Evolutionary conservation across 2,888 invertebrate genomes (phyloP), one percentile per base, ranked within the genome.

Genomic region (Thecocarcelia acutangulata): DNA sequence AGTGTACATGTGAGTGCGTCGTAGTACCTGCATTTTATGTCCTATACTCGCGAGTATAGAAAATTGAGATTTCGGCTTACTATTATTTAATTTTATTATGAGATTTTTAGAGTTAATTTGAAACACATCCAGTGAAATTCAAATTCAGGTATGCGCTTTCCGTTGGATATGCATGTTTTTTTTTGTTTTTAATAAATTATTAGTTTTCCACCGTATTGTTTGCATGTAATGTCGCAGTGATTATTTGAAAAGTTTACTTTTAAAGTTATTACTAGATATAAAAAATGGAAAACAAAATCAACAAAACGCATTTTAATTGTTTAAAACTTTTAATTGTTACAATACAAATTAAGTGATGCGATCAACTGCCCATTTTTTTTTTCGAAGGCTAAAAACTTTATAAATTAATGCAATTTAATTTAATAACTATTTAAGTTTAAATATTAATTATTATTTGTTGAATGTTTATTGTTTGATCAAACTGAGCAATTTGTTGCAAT

Each of bases 371-470:
- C 3, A 2, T 24, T 11, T 3, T 48, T 48, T 24, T 11, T 3
- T 48, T 48, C 12, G 48, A 48, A 48, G 48, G 48, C 19, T 48
- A n/a, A 6, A 48, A 48, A 19, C 48, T 48, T 48, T 12, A 21
- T 48, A 19, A 21, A 17, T 50, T 24, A 50, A 13, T 50, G 13
- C 24, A 13, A 21, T 50, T 24, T 50, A 50, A 8, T 50, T 50
- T 50, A 50, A n/a, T 50, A 24, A 12, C 24, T 24, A 24, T 5
- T 50, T 24, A 13, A 50, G 13, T 24, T 19, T 17, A 50, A 24
- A 13, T 50, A 21, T 21, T 50, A 13, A 24, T 2, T 50, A 21
- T 50, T 50, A 24, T 24, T 50, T 24, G 50, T 50, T 50, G 13
- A 50, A 12, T 50, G 48, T 50, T 50, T 19, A 24, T 24, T 24